A percentile compares a stretch with the other conserved stretches of the same genome.
These are phyloP conservation scores for Rhodophaea formosa DNA, from an alignment of 2,888 invertebrate species.

Conservation along the genomic window DNA sequence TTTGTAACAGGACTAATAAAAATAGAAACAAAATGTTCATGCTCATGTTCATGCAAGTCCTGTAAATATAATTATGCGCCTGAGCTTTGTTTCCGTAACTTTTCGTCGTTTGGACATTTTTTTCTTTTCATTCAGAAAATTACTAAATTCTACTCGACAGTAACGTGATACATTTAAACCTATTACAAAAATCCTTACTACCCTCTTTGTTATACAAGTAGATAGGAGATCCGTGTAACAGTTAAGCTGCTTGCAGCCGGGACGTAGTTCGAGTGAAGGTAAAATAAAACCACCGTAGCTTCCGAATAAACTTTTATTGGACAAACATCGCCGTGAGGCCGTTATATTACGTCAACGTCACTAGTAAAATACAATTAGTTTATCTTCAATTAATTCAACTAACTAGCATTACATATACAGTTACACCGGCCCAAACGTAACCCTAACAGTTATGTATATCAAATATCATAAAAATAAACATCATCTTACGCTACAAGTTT, in stretches of 20 bases:
- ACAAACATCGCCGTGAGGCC: slow-evolving; percentile 66
- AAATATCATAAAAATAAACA: slow-evolving; percentile 51
- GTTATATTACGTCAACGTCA: slow-evolving; percentile 68
- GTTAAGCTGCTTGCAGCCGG: neutral
- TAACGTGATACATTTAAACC: no score
- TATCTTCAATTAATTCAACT: slow-evolving; percentile 50
- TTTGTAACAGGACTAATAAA: no score
- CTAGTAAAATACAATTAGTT: slow-evolving; percentile 61
- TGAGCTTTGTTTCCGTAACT: no score
- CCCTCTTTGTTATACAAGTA: no score
- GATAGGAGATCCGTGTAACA: no score
- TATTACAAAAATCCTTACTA: no score
- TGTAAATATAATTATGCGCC: no score
- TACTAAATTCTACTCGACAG: no score
- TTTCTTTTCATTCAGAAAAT: no score
- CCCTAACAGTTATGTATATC: slow-evolving; percentile 35
- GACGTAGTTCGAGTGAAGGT: neutral
- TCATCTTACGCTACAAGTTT: slow-evolving; percentile 40
- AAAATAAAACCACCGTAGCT: slow-evolving; percentile 59
- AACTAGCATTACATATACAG: slow-evolving; percentile 44
- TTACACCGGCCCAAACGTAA: slow-evolving; percentile 31
- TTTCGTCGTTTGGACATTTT: no score
- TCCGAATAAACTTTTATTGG: slow-evolving; percentile 78
- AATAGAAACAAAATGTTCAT: no score
- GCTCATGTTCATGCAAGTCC: no score